Conservation (phyloP, 2,113 vertebrate species). For the Scomber colias region DNA sequence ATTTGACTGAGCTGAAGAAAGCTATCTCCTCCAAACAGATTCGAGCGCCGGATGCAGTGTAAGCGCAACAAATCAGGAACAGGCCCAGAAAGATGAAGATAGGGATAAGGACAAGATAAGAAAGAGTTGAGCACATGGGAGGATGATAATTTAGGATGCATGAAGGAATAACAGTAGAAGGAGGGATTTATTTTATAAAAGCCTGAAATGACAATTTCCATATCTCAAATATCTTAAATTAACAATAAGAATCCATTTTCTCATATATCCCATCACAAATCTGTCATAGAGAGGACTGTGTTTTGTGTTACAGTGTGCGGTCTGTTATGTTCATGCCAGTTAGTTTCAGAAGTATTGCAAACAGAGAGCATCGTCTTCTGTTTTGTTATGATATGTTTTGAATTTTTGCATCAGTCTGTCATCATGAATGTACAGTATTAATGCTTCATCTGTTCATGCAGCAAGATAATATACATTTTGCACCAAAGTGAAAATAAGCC, state of each 20-base stretch:
- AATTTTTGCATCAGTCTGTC: background rate
- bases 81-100: slow-evolving; percentile 49
- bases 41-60: slow-evolving; percentile 4
- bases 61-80: slow-evolving; percentile 47
- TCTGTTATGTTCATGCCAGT: background rate
- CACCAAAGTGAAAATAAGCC: too few species aligned
- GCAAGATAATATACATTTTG: background rate
- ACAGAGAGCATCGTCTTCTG: background rate
- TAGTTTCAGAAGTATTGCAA: background rate
- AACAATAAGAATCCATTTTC: slow-evolving; percentile 28
- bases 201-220: slow-evolving; percentile 42
- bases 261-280: slow-evolving; percentile 10
- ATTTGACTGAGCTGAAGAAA: slow-evolving; percentile 47
- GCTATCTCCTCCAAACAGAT: slow-evolving; percentile 56
- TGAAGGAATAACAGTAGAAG: slow-evolving; percentile 27
- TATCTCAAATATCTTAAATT: slow-evolving; percentile 35
- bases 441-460: background rate
- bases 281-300: slow-evolving; percentile 27
- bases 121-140: slow-evolving; percentile 18
- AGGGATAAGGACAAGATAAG: slow-evolving; percentile 46
- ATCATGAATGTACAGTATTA: background rate
- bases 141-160: slow-evolving; percentile 21
- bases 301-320: slow-evolving; percentile 4
- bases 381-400: background rate
- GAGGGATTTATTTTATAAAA: slow-evolving; percentile 15